These are phyloP conservation scores for Tupaia tana DNA, from an alignment of 2,113 vertebrate genomes.

Conservation along the genomic window DNA sequence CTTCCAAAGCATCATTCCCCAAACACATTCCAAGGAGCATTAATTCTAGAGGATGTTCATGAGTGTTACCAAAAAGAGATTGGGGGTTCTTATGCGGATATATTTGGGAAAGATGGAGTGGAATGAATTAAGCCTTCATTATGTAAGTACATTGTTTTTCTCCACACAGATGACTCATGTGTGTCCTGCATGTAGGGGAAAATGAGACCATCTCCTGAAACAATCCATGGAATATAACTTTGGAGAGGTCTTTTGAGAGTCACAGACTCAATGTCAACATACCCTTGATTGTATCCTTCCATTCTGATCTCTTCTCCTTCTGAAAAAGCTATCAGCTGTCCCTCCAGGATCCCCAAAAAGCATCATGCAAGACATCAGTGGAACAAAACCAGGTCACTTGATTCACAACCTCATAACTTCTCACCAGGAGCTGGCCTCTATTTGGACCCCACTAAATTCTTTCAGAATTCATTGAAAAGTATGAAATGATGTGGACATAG, in stretches of 20 bases:
- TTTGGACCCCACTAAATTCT: background rate
- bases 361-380: no score
- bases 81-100: background rate
- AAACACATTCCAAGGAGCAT: background rate
- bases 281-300: background rate
- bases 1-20: background rate
- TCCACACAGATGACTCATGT: background rate
- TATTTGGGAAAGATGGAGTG: background rate
- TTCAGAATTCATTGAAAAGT: background rate
- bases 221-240: background rate
- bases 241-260: background rate
- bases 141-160: background rate
- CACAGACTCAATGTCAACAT: background rate
- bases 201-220: background rate
- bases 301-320: background rate
- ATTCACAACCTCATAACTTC: background rate
- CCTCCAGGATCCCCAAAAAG: background rate
- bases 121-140: background rate
- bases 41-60: background rate
- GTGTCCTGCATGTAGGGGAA: background rate
- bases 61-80: background rate
- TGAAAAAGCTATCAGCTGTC: background rate
- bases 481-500: background rate
- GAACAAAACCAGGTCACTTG: background rate
- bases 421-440: background rate